Percentiles rank a stretch among this genome's conserved stretches.
Conservation (phyloP, 2,113 vertebrate genomes). For the Indicator indicator region DNA sequence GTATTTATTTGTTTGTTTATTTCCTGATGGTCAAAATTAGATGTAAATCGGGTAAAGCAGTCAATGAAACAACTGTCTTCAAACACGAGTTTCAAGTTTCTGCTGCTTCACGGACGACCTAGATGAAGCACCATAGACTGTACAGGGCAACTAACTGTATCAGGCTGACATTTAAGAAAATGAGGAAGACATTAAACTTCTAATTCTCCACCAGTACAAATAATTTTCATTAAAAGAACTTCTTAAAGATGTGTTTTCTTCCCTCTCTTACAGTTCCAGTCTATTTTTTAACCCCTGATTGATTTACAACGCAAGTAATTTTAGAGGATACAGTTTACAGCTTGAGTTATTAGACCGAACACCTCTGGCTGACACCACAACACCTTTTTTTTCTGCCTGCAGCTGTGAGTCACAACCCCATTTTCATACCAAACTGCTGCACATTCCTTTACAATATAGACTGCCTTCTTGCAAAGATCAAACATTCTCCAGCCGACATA, state of each 20-base stretch:
- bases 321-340: slow-evolving; percentile 83
- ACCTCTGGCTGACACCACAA: slow-evolving; percentile 81
- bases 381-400: slow-evolving; percentile 77
- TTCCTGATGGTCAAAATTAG: neutral
- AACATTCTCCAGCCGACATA: slow-evolving; percentile 69
- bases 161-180: slow-evolving; percentile 38
- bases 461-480: slow-evolving; percentile 80
- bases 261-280: slow-evolving; percentile 54
- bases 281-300: slow-evolving; percentile 71
- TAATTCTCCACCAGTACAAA: slow-evolving; percentile 62
- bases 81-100: neutral
- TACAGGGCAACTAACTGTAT: slow-evolving; percentile 36
- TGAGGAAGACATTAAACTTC: slow-evolving; percentile 39
- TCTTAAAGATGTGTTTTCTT: slow-evolving; percentile 23
- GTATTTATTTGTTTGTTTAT: neutral
- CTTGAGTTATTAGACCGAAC: slow-evolving; percentile 83
- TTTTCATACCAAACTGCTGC: slow-evolving; percentile 73
- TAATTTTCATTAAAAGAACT: slow-evolving; percentile 51
- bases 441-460: slow-evolving; percentile 80
- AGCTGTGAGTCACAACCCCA: slow-evolving; percentile 80
- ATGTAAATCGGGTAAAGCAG: neutral
- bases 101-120: neutral
- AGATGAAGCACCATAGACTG: neutral
- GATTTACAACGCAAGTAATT: slow-evolving; percentile 82
- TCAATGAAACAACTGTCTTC: neutral